phyloP scores from a whole-genome alignment of 2,113 vertebrate genomes.

The Rhabdomys dilectus region DNA sequence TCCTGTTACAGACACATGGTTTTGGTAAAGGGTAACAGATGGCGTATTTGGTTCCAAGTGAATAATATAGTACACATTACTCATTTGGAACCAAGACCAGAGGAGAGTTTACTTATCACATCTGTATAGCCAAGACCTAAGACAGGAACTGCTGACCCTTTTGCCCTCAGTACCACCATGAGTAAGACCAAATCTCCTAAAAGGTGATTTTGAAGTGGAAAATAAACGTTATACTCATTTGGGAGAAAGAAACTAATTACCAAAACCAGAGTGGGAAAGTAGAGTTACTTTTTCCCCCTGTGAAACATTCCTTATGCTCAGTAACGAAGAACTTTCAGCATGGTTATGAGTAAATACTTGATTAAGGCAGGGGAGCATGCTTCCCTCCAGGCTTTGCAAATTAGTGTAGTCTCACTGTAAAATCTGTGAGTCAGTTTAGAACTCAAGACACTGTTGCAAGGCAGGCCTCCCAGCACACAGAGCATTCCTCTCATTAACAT shows the following conservation, averaged over 20 bases:
- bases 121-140: neutral
- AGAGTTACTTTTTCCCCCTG: slow-evolving; percentile 40
- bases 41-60: neutral
- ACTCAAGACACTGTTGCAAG: neutral
- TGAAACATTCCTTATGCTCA: neutral
- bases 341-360: neutral
- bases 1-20: neutral
- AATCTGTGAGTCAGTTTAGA: neutral
- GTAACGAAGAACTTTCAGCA: neutral
- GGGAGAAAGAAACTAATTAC: neutral
- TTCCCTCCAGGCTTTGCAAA: neutral
- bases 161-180: slow-evolving; percentile 49
- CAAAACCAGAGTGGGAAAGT: slow-evolving; percentile 33
- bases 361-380: neutral
- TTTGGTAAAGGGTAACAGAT: slow-evolving; percentile 30
- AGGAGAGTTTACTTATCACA: slow-evolving; percentile 13
- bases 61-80: neutral
- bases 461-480: neutral
- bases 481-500: neutral
- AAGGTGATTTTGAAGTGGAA: slow-evolving; percentile 42
- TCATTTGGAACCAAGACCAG: slow-evolving; percentile 23
- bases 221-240: slow-evolving; percentile 42
- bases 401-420: neutral
- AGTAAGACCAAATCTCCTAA: slow-evolving; percentile 60
- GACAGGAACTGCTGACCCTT: slow-evolving; percentile 41